These are phyloP conservation scores for Hedya salicella DNA, from an alignment of 2,888 invertebrate genomes.

Conservation along the genomic window DNA sequence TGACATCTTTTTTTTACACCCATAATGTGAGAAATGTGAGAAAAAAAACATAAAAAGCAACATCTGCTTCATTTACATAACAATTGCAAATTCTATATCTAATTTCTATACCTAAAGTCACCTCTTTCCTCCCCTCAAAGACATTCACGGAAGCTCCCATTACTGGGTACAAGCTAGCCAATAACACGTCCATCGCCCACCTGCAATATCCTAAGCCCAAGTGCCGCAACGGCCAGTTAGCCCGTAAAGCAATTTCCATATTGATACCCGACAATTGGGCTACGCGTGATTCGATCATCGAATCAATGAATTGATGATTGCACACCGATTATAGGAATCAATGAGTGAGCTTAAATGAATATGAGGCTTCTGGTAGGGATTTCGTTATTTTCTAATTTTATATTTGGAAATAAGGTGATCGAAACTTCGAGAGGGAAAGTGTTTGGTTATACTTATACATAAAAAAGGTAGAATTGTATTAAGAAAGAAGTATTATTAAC, in stretches of 20 bases:
- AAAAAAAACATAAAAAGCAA: too few relatives aligned
- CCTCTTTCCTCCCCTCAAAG: background rate
- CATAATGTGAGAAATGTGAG: too few relatives aligned
- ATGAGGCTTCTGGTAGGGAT: slow-evolving; percentile 13
- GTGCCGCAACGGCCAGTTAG: slow-evolving; percentile 65
- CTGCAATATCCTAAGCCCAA: slow-evolving; percentile 42
- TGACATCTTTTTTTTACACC: too few relatives aligned
- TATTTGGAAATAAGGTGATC: background rate
- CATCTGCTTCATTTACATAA: too few relatives aligned
- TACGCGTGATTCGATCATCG: slow-evolving; percentile 45
- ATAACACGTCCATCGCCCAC: background rate
- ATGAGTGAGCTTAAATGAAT: slow-evolving; percentile 41
- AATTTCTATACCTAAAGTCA: too few relatives aligned
- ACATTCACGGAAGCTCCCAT: background rate
- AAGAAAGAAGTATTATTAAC: too few relatives aligned
- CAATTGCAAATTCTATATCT: too few relatives aligned
- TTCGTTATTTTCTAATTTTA: background rate
- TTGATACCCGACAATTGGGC: slow-evolving; percentile 46
- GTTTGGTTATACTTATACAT: too few relatives aligned
- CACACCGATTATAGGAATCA: slow-evolving; percentile 45
- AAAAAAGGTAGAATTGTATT: too few relatives aligned
- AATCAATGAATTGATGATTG: slow-evolving; percentile 47
- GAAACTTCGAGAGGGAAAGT: too few relatives aligned
- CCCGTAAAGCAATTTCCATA: slow-evolving; percentile 69
- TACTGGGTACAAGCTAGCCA: background rate